Conservation (phyloP, 2,797 vertebrate species). For the Bucorvus abyssinicus region DNA sequence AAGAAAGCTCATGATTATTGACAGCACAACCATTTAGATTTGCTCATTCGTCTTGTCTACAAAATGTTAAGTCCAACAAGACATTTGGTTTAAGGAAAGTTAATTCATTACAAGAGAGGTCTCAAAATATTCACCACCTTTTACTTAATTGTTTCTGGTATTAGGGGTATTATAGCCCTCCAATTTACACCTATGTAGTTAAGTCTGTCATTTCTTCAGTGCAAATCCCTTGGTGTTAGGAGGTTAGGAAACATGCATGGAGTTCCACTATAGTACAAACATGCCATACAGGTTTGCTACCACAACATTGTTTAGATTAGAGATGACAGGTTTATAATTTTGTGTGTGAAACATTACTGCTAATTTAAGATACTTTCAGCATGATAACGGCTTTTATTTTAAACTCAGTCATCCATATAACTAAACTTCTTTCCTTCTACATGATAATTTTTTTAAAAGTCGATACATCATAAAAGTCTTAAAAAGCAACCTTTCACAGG, state of each 20-base stretch:
- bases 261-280: background rate
- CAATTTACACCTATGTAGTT: background rate
- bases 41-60: background rate
- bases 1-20: background rate
- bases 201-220: background rate
- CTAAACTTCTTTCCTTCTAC: background rate
- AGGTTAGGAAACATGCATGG: background rate
- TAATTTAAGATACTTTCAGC: background rate
- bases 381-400: background rate
- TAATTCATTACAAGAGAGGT: background rate
- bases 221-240: background rate
- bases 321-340: background rate
- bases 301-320: background rate
- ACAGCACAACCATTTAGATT: slow-evolving; percentile 1
- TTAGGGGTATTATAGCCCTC: background rate
- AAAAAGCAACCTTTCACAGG: background rate
- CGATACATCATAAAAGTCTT: background rate
- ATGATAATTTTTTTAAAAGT: background rate
- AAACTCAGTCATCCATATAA: background rate
- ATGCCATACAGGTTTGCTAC: background rate
- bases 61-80: background rate
- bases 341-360: background rate
- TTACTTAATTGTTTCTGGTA: background rate
- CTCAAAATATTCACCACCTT: background rate
- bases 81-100: background rate